These are phyloP conservation scores for Syndactyla subalaris DNA, from an alignment of 2,797 vertebrate species.

Conservation along the genomic window DNA sequence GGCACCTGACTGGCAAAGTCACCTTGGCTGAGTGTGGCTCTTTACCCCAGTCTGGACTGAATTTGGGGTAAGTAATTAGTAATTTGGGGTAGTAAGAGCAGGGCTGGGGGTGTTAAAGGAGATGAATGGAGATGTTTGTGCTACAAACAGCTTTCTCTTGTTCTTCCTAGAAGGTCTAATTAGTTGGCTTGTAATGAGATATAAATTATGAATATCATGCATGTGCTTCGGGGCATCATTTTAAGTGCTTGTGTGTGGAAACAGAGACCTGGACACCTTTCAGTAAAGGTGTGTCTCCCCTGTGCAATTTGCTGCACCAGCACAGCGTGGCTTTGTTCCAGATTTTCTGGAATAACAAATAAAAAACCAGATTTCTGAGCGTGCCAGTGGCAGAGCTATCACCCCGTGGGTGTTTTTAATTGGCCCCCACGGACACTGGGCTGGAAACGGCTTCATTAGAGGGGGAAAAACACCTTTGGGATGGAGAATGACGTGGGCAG, in stretches of 20 bases:
- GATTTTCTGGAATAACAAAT: neutral
- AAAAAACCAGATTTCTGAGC: neutral
- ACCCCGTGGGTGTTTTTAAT: neutral
- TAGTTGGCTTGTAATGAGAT: neutral
- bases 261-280: neutral
- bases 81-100: neutral
- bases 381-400: rapidly evolving
- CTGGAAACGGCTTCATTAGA: neutral
- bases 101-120: neutral
- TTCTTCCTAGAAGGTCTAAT: neutral
- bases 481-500: neutral
- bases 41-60: neutral
- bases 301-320: neutral
- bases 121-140: neutral
- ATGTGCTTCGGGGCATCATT: neutral
- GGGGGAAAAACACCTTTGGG: neutral
- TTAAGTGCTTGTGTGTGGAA: neutral
- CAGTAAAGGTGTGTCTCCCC: neutral
- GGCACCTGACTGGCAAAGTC: neutral
- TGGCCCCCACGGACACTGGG: neutral
- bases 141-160: neutral
- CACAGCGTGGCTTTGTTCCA: neutral
- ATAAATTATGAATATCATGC: rapidly evolving
- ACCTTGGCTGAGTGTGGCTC: neutral
- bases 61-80: neutral